These are phyloP conservation scores for Microcebus lehilahytsara DNA, from an alignment of 2,113 vertebrate genomes.

Conservation along the genomic window DNA sequence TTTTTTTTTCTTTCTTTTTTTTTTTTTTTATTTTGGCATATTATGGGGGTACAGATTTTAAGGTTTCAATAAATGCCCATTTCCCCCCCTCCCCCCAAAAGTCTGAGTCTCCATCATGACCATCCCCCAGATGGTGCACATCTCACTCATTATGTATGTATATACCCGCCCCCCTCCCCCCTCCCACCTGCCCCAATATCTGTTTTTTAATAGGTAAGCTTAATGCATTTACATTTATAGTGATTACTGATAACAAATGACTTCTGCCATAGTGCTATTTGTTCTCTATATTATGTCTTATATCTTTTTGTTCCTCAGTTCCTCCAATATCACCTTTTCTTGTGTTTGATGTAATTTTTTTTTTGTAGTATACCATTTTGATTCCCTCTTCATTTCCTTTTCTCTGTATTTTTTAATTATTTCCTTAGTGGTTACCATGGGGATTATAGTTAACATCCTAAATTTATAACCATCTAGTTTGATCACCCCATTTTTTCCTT, in stretches of 20 bases:
- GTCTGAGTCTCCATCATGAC: too few relatives aligned
- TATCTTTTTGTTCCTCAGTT: not conserved
- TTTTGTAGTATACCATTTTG: not conserved
- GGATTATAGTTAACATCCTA: not conserved
- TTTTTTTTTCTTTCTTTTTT: too few relatives aligned
- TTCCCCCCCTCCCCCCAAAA: too few relatives aligned
- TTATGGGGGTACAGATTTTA: too few relatives aligned
- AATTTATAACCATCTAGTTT: conserved; percentile 38
- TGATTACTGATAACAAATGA: not conserved
- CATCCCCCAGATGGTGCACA: too few relatives aligned
- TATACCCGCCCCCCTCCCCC: too few relatives aligned
- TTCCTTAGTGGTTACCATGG: conserved; percentile 44
- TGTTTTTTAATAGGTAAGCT: conserved; percentile 20
- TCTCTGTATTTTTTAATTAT: conserved; percentile 17
- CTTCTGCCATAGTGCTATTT: not conserved
- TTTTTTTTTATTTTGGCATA: too few relatives aligned
- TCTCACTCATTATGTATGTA: too few relatives aligned
- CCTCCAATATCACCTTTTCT: not conserved
- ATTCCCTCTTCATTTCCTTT: conserved; percentile 29
- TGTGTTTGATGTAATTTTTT: not conserved
- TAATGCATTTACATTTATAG: conserved; percentile 39
- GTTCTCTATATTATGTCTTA: not conserved
- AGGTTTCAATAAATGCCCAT: too few relatives aligned
- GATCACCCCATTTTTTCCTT: not conserved
- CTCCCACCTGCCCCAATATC: too few relatives aligned